Evolutionary conservation across 2,797 vertebrate species (phyloP), one percentile per base, ranked within the genome.

Genomic region (Spondyliosoma cantharus): DNA sequence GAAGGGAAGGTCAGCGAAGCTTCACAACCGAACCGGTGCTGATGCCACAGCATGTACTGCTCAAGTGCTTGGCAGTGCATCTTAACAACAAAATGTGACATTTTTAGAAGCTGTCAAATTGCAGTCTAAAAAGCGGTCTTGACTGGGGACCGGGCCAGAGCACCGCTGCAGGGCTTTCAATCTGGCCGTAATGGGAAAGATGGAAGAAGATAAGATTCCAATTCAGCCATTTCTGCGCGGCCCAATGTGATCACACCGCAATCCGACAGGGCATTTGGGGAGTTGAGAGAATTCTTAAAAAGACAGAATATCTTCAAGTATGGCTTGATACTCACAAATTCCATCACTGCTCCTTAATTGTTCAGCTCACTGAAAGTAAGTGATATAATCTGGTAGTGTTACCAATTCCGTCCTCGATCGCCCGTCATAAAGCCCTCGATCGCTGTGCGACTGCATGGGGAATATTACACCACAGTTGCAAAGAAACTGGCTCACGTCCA

Each of bases 201-300:
- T 93, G 92, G 93, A 94, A 92, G 88, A 90, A 90, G 94, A 94
- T 94, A 94, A 95, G 92, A 93, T 93, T 92, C 91, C 93, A 93
- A 93, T 92, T 93, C 90, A 90, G 90, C 92, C 84, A 89, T 93
- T 92, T 93, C 91, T 91, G 92, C 89, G 81, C 83, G 71, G 89
- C 90, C 90, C 91, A 92, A 92, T 90, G 92, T 91, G 93, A 93
- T 93, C 93, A 92, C 86, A 91, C 85, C 75, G 89, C 92, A 93
- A 91, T 93, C 89, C 82, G 64, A 91, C 86, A 87, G 90, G 86
- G 86, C 88, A 87, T 93, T 93, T 71, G 87, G 89, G 80, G 91
- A 90, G 81, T 90, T 88, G 90, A 92, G 90, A 91, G 90, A 91
- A 92, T 92, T 92, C 92, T 93, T 92, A 91, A 91, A 91, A 92